phyloP scores from a whole-genome alignment of 2,888 invertebrate genomes.

The Doris montereyensis region DNA sequence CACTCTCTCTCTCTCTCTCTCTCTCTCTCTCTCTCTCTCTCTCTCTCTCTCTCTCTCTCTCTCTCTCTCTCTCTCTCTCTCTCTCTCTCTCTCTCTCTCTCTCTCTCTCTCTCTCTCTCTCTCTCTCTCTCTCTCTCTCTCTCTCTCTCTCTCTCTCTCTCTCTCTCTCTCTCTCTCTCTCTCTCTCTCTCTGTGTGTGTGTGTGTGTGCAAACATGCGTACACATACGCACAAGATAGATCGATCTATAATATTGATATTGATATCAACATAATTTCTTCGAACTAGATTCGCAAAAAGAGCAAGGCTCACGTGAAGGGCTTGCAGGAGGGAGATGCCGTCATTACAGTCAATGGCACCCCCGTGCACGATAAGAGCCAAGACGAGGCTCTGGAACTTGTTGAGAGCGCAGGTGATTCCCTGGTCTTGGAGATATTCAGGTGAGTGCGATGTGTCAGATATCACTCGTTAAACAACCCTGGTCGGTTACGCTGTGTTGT shows the following conservation, averaged over 20 bases:
- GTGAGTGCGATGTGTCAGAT: too few species aligned
- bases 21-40: conserved; percentile 20
- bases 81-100: conserved; percentile 9
- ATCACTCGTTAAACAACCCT: too few species aligned
- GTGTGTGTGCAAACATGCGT: too few species aligned
- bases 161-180: too few species aligned
- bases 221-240: too few species aligned
- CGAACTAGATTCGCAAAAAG: conserved; percentile 66
- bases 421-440: conserved; percentile 65
- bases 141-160: too few species aligned
- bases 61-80: conserved; percentile 10
- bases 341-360: conserved; percentile 69
- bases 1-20: conserved; percentile 20
- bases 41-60: neutral
- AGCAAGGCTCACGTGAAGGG: conserved; percentile 67
- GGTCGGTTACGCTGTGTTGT: too few species aligned
- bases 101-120: neutral
- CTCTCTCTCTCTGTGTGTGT: too few species aligned
- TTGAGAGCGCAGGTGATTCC: conserved; percentile 61
- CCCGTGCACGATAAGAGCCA: conserved; percentile 64
- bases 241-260: neutral
- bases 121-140: neutral
- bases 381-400: conserved; percentile 67
- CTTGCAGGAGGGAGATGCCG: conserved; percentile 68
- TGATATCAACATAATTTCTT: neutral